Conservation (phyloP, 2,113 vertebrate genomes). For the Rostratula benghalensis region DNA sequence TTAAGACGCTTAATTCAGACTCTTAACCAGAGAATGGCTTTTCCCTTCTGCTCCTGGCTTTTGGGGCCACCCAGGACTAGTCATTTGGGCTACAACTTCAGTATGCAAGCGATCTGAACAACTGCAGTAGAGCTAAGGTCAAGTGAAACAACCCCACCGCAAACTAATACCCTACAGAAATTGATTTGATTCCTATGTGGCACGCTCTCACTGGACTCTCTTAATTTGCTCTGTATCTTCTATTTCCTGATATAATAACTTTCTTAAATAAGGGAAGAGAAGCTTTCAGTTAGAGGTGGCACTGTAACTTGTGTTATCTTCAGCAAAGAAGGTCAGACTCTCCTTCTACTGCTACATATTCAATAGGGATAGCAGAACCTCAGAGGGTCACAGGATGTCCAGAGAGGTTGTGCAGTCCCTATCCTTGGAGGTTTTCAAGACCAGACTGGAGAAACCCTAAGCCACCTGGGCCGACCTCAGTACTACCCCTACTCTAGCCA, state of each 20-base stretch:
- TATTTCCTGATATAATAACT: neutral
- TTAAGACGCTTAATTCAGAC: neutral
- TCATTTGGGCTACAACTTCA: neutral
- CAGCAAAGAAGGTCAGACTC: neutral
- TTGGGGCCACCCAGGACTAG: neutral
- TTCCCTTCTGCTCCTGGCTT: neutral
- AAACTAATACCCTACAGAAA: neutral
- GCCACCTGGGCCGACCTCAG: neutral
- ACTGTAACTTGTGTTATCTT: neutral
- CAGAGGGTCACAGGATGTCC: neutral
- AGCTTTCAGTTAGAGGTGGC: neutral
- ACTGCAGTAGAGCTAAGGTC: neutral
- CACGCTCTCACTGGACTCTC: neutral
- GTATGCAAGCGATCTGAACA: neutral
- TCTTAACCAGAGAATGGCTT: neutral
- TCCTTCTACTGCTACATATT: neutral
- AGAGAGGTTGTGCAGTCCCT: neutral
- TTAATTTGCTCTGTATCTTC: neutral
- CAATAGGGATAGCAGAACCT: neutral
- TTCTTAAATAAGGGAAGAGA: neutral
- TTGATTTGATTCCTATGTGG: neutral
- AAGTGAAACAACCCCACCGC: neutral
- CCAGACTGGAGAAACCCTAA: neutral
- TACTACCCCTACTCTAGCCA: neutral
- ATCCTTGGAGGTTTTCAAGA: neutral